Conservation (phyloP, 2,888 invertebrate genomes). For the Apamea monoglypha region DNA sequence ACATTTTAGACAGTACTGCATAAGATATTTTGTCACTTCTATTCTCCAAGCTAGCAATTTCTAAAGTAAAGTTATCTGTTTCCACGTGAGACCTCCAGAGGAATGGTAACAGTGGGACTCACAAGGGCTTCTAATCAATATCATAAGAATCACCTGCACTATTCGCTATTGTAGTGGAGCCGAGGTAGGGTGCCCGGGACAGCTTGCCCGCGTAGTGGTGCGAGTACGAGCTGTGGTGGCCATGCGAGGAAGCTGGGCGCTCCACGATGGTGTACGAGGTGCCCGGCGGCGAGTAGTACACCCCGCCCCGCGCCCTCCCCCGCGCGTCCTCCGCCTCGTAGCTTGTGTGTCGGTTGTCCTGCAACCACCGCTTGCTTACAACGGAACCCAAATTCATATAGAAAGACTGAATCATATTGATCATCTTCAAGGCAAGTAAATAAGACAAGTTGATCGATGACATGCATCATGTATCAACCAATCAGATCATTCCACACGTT, state of each 20-base stretch:
- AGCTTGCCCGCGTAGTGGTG: slow-evolving; percentile 89
- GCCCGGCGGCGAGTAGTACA: slow-evolving; percentile 96
- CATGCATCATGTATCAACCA: too few species aligned
- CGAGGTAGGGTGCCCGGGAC: slow-evolving; percentile 92
- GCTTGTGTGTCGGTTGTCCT: slow-evolving; percentile 88
- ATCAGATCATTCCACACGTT: background rate
- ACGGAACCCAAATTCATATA: slow-evolving; percentile 52
- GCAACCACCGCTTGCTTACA: slow-evolving; percentile 80
- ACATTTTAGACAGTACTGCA: background rate
- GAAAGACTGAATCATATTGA: background rate
- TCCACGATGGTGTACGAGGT: slow-evolving; percentile 97
- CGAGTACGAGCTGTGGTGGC: slow-evolving; percentile 91
- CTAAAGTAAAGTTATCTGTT: background rate
- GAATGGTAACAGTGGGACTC: background rate
- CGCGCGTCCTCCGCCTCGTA: slow-evolving; percentile 88
- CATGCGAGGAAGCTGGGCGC: slow-evolving; percentile 93
- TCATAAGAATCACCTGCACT: slow-evolving; percentile 77
- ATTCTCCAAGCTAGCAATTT: background rate
- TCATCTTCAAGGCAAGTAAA: background rate
- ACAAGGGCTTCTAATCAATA: background rate
- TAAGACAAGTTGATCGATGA: background rate
- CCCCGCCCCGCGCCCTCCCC: slow-evolving; percentile 91
- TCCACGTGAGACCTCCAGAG: background rate
- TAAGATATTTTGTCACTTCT: background rate
- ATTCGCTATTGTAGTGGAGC: slow-evolving; percentile 91